Conservation (phyloP, 2,888 invertebrate genomes). For the Drosophila kuntzei region DNA sequence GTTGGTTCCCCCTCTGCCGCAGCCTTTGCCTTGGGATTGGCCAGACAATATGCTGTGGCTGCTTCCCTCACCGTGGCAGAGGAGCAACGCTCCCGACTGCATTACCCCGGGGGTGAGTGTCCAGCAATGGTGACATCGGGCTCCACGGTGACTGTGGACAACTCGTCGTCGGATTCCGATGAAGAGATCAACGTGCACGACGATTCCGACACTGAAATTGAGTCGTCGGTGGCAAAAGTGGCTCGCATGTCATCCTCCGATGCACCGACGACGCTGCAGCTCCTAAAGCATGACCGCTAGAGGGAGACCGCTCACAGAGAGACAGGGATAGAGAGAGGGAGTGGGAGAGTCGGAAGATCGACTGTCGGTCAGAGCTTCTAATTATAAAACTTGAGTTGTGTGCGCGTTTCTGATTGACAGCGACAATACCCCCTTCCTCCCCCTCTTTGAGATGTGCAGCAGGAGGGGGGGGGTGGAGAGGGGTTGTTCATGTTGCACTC, state of each 20-base stretch:
- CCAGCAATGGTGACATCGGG: constrained; percentile 37
- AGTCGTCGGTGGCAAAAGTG: constrained; percentile 72
- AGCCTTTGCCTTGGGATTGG: constrained; percentile 86
- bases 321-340: neutral
- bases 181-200: constrained; percentile 95
- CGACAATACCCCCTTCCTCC: constrained; percentile 29
- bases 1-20: constrained; percentile 88
- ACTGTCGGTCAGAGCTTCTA: constrained; percentile 53
- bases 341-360: neutral
- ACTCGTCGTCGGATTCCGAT: constrained; percentile 83
- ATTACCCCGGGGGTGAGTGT: constrained; percentile 50
- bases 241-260: constrained; percentile 75
- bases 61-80: constrained; percentile 84
- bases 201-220: constrained; percentile 86
- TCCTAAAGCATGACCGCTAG: constrained; percentile 85
- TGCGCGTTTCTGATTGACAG: constrained; percentile 83
- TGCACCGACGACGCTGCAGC: constrained; percentile 78
- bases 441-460: neutral
- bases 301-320: neutral
- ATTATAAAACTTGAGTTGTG: constrained; percentile 81
- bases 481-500: constrained; percentile 59
- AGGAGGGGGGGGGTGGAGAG: constrained; percentile 10
- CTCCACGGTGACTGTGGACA: constrained; percentile 80
- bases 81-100: constrained; percentile 75
- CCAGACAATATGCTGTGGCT: constrained; percentile 83